Conservation (phyloP, 2,888 invertebrate species). For the Agonopterix alstromeriana region DNA sequence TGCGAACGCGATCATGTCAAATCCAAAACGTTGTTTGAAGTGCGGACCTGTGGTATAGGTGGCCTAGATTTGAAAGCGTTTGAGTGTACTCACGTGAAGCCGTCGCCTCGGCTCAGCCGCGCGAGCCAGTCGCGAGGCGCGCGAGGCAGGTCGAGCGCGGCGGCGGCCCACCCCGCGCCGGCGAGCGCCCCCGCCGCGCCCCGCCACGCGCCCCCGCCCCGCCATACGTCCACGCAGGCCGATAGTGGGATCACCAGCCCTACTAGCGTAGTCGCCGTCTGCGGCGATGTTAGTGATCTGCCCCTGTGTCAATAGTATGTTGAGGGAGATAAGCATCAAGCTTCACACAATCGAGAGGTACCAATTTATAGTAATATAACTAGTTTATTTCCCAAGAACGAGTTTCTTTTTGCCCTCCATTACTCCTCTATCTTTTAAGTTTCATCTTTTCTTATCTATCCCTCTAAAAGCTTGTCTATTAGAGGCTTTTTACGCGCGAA, state of each 20-base stretch:
- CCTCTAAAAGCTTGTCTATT: too few species aligned
- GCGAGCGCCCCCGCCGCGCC: conserved; percentile 31
- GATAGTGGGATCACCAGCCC: conserved; percentile 93
- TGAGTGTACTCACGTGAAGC: conserved; percentile 42
- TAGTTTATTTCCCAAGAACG: too few species aligned
- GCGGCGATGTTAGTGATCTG: conserved; percentile 93
- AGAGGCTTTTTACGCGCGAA: too few species aligned
- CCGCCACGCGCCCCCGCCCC: conserved; percentile 23
- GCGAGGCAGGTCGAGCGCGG: conserved; percentile 58
- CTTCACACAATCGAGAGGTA: too few species aligned
- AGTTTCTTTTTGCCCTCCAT: too few species aligned
- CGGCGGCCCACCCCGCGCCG: conserved; percentile 39
- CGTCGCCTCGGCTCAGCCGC: conserved; percentile 34
- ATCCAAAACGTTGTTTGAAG: too few species aligned
- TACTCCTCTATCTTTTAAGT: too few species aligned
- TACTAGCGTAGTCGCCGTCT: conserved; percentile 91
- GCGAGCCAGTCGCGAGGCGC: conserved; percentile 10
- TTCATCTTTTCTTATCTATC: too few species aligned
- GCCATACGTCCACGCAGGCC: conserved; percentile 84
- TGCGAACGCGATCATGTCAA: too few species aligned
- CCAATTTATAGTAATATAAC: too few species aligned
- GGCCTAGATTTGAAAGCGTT: not conserved
- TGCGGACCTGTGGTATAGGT: too few species aligned
- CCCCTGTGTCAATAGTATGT: conserved; percentile 79
- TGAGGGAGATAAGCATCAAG: too few species aligned